A percentile compares a stretch with the other conserved stretches of the same genome.
Evolutionary conservation across 2,797 vertebrate species (phyloP).

Genomic region (Phalloptychus januarius): DNA sequence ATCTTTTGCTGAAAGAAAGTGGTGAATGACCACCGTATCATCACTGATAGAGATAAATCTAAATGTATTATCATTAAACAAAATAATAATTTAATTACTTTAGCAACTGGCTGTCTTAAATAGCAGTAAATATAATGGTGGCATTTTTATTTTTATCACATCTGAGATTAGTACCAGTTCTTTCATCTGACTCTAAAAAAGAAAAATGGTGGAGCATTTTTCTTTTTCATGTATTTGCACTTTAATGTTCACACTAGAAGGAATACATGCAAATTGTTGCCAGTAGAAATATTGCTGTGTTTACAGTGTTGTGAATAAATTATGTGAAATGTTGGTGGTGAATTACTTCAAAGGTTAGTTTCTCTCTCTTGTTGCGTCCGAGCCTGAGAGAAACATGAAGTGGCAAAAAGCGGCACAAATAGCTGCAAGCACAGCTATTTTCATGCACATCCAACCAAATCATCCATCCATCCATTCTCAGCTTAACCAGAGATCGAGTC

Average conservation of each 20-base stretch:
- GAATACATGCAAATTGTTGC: constrained; percentile 7
- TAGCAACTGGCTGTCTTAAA: background rate
- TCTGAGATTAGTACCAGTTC: background rate
- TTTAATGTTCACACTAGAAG: constrained; percentile 2
- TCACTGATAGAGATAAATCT: background rate
- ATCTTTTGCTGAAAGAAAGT: background rate
- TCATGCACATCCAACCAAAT: background rate
- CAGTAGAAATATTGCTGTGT: constrained; percentile 4
- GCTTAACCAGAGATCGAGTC: background rate
- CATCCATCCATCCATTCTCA: background rate
- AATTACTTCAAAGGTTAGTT: constrained; percentile 14
- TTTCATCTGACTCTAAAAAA: constrained; percentile 5
- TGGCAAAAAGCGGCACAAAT: background rate
- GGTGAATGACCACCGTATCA: background rate
- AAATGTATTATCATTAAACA: background rate
- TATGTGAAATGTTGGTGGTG: background rate
- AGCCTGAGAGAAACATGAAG: constrained; percentile 3
- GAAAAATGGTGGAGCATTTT: background rate
- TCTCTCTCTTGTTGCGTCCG: background rate
- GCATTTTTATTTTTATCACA: background rate
- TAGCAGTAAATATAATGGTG: background rate
- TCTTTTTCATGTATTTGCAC: background rate
- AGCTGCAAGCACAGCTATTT: background rate
- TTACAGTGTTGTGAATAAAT: constrained; percentile 11
- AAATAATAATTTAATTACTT: background rate